Conservation (phyloP, 2,888 invertebrate genomes). For the Steinernema hermaphroditum region DNA sequence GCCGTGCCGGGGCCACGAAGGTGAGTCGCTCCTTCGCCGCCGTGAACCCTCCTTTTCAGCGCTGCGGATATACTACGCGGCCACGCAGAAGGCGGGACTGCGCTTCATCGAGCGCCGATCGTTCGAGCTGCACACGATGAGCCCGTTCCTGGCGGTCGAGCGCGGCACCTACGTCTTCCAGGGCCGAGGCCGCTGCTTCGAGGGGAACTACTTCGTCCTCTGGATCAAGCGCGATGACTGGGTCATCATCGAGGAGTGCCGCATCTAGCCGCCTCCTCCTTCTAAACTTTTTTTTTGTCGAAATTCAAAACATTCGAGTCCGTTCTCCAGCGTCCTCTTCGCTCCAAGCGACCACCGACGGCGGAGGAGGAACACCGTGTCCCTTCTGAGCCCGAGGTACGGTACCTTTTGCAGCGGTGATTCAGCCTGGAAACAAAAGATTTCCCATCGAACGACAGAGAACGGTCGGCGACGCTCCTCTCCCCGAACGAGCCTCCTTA, state of each 20-base stretch:
- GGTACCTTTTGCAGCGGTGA: too few relatives aligned
- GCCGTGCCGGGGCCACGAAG: slow-evolving; percentile 18
- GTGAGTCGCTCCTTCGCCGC: background rate
- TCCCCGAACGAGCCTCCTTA: too few relatives aligned
- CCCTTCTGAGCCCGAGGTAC: too few relatives aligned
- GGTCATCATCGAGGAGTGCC: slow-evolving; percentile 27
- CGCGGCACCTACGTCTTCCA: slow-evolving; percentile 17
- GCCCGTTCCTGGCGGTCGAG: slow-evolving; percentile 10
- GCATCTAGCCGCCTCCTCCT: background rate
- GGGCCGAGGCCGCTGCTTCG: background rate
- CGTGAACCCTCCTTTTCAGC: background rate
- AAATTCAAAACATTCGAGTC: background rate
- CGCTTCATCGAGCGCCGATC: slow-evolving; percentile 9
- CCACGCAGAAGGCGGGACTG: slow-evolving; percentile 19
- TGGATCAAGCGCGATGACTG: slow-evolving; percentile 26
- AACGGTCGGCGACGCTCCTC: too few relatives aligned
- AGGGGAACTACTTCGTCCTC: slow-evolving; percentile 23
- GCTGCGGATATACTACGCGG: slow-evolving; percentile 16
- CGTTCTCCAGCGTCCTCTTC: background rate
- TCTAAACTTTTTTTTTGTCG: background rate
- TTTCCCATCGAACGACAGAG: too few relatives aligned
- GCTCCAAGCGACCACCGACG: background rate
- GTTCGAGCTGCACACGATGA: slow-evolving; percentile 17
- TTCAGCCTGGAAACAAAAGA: too few relatives aligned
- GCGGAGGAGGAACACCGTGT: too few relatives aligned